Conservation (phyloP, 2,888 invertebrate genomes). For the Parnassius orleans region DNA sequence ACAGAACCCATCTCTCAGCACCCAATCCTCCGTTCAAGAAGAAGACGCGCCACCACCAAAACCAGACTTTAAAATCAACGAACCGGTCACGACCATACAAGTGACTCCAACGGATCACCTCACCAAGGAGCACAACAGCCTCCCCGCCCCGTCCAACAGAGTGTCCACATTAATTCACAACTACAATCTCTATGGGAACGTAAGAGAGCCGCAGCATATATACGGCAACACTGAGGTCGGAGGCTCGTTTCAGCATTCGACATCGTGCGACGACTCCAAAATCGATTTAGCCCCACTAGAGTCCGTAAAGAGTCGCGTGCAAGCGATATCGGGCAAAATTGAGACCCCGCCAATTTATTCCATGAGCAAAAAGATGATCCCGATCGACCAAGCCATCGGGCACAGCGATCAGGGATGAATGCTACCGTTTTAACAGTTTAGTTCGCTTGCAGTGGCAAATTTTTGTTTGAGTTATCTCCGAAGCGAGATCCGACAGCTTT, state of each 20-base stretch:
- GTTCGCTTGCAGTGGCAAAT: slow-evolving; percentile 46
- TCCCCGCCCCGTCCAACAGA: slow-evolving; percentile 63
- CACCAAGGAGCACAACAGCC: slow-evolving; percentile 66
- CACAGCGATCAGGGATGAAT: slow-evolving; percentile 64
- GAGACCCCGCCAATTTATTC: slow-evolving; percentile 71
- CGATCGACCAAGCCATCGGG: slow-evolving; percentile 56
- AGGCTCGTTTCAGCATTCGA: slow-evolving; percentile 50
- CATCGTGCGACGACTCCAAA: slow-evolving; percentile 59
- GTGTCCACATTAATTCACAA: slow-evolving; percentile 74
- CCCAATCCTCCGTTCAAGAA: slow-evolving; percentile 55
- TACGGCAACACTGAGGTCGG: slow-evolving; percentile 68
- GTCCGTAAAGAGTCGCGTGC: slow-evolving; percentile 69
- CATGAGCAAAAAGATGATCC: slow-evolving; percentile 67
- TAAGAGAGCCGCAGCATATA: slow-evolving; percentile 66
- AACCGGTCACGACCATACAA: slow-evolving; percentile 63
- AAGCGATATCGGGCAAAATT: slow-evolving; percentile 65
- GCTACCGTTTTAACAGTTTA: slow-evolving; percentile 27
- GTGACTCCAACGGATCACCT: slow-evolving; percentile 41
- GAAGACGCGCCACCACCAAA: slow-evolving; percentile 54
- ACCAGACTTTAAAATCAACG: slow-evolving; percentile 74
- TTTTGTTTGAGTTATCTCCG: slow-evolving; percentile 34
- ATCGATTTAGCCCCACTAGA: slow-evolving; percentile 65
- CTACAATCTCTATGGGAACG: slow-evolving; percentile 72
- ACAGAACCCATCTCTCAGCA: slow-evolving; percentile 43
- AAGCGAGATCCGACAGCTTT: slow-evolving; percentile 50